phyloP scores from a whole-genome alignment of 2,888 invertebrate genomes.

The Bombylius major region DNA sequence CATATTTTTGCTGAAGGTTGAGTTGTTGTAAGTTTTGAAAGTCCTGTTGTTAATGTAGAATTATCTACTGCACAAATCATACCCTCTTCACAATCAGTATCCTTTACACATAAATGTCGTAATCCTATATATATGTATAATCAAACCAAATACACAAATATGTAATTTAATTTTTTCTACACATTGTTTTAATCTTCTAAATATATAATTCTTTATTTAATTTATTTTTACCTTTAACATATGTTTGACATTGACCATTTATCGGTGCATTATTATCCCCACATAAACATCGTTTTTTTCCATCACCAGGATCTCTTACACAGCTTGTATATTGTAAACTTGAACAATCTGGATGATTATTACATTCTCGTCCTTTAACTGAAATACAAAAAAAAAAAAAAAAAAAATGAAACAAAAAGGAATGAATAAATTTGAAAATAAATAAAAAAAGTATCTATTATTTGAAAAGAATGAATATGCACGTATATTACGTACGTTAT shows the following conservation, averaged over 20 bases:
- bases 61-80: conserved; percentile 47
- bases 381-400: conserved; percentile 5
- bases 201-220: too few species aligned
- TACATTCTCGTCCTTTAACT: conserved; percentile 49
- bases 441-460: not conserved
- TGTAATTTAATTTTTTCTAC: too few species aligned
- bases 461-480: not conserved
- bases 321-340: conserved; percentile 53
- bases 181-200: too few species aligned
- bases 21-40: conserved; percentile 7
- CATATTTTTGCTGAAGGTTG: conserved; percentile 41
- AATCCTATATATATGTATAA: conserved; percentile 20
- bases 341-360: conserved; percentile 47
- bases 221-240: conserved; percentile 38
- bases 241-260: conserved; percentile 50
- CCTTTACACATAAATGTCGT: conserved; percentile 45
- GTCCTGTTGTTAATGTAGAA: conserved; percentile 38
- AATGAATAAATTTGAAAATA: too few species aligned
- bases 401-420: too few species aligned
- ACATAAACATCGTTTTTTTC: conserved; percentile 51
- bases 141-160: not conserved
- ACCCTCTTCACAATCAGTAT: conserved; percentile 51
- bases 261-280: conserved; percentile 53
- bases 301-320: conserved; percentile 49
- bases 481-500: too few species aligned